Evolutionary conservation across 2,113 vertebrate species (phyloP).

Genomic region (Saguinus midas): DNA sequence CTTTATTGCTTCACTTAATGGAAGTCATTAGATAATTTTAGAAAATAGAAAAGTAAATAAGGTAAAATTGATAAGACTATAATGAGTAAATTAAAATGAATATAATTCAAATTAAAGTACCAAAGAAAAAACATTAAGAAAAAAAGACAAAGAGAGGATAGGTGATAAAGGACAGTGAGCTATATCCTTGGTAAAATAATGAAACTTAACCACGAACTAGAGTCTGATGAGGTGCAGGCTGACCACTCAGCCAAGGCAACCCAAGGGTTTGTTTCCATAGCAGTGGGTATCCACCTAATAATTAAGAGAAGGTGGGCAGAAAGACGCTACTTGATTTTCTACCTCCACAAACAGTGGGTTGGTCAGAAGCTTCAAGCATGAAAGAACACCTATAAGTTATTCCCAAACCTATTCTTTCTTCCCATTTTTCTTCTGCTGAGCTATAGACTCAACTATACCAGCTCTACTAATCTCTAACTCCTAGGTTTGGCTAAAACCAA

Average conservation of each 20-base stretch:
- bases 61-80: neutral
- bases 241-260: neutral
- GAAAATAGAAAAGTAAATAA: neutral
- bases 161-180: neutral
- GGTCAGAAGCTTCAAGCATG: neutral
- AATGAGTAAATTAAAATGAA: neutral
- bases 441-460: neutral
- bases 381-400: neutral
- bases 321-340: neutral
- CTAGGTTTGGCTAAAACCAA: neutral
- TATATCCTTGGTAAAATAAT: neutral
- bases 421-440: neutral
- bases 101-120: neutral
- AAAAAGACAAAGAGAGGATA: neutral
- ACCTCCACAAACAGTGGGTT: neutral
- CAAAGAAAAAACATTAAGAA: neutral
- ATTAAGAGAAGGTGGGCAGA: neutral
- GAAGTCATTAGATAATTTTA: neutral
- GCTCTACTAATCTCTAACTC: neutral
- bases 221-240: neutral
- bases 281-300: neutral
- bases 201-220: neutral
- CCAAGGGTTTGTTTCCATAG: neutral
- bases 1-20: neutral
- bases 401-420: neutral